Evolutionary conservation across 2,113 vertebrate species (phyloP).

Genomic region (Xiphorhynchus elegans): DNA sequence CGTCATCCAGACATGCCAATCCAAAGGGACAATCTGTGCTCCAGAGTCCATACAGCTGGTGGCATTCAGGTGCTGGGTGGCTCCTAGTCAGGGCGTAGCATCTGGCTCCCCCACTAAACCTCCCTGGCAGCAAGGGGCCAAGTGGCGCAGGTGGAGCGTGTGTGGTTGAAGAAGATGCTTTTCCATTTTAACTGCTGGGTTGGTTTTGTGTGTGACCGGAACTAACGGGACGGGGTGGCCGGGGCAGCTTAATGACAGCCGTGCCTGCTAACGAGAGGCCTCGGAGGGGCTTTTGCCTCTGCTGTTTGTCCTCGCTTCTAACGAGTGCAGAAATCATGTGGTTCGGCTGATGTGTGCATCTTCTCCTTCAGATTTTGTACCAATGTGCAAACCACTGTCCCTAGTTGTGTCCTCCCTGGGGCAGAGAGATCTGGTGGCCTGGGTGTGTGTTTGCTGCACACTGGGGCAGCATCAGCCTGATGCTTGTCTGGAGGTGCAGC

Average conservation of each 20-base stretch:
- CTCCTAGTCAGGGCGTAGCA: neutral
- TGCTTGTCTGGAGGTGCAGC: neutral
- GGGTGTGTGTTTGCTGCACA: neutral
- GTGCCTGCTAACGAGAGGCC: neutral
- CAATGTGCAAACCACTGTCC: neutral
- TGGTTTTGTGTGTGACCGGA: constrained; percentile 60
- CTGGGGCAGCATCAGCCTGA: neutral
- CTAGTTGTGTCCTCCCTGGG: neutral
- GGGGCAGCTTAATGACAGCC: neutral
- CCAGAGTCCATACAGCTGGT: neutral
- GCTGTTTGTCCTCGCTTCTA: neutral
- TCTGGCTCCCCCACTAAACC: constrained; percentile 22
- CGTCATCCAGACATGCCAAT: accelerated
- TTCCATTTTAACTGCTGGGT: constrained; percentile 62
- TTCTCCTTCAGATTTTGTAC: neutral
- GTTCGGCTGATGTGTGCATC: constrained; percentile 2
- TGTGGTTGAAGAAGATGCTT: neutral
- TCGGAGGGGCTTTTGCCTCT: neutral
- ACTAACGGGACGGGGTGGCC: constrained; percentile 57
- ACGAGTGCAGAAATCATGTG: accelerated
- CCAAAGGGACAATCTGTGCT: accelerated
- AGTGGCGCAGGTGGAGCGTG: neutral
- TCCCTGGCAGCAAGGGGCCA: neutral
- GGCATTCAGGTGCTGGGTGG: neutral
- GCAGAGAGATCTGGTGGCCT: accelerated